Conservation (phyloP, 2,113 vertebrate species). For the Hippolais icterina region DNA sequence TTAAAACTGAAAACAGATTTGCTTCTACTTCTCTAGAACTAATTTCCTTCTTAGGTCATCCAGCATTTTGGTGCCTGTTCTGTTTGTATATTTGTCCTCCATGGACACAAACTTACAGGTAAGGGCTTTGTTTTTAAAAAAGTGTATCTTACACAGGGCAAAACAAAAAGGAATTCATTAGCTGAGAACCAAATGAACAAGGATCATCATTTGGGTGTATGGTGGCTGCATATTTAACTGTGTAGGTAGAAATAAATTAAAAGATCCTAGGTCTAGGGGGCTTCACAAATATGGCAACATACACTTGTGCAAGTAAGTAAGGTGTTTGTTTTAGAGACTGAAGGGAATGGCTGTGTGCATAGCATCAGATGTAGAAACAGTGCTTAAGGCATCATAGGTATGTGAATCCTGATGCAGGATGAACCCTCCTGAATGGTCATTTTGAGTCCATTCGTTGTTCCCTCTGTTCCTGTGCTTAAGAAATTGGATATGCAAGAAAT, state of each 20-base stretch:
- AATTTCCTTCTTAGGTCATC: background rate
- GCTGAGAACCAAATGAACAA: background rate
- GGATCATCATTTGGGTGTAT: background rate
- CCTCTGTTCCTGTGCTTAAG: background rate
- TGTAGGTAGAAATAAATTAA: background rate
- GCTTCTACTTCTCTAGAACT: background rate
- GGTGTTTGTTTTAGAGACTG: background rate
- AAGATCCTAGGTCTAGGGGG: background rate
- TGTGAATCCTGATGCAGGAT: background rate
- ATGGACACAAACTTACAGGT: background rate
- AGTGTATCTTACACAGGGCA: background rate
- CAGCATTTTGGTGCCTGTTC: background rate
- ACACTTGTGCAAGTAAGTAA: background rate
- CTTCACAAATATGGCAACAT: background rate
- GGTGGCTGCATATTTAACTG: background rate
- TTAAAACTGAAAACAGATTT: background rate
- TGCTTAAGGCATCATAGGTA: background rate
- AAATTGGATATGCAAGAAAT: background rate
- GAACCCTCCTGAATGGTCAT: background rate
- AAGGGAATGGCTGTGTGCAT: background rate
- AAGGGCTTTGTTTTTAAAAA: background rate
- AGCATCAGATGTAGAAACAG: background rate
- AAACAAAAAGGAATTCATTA: background rate
- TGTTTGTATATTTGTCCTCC: background rate
- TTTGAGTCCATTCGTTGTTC: background rate